Base-by-base conservation (phyloP, 2,113 vertebrate genomes). In the Melanerpes aurifrons region DNA sequence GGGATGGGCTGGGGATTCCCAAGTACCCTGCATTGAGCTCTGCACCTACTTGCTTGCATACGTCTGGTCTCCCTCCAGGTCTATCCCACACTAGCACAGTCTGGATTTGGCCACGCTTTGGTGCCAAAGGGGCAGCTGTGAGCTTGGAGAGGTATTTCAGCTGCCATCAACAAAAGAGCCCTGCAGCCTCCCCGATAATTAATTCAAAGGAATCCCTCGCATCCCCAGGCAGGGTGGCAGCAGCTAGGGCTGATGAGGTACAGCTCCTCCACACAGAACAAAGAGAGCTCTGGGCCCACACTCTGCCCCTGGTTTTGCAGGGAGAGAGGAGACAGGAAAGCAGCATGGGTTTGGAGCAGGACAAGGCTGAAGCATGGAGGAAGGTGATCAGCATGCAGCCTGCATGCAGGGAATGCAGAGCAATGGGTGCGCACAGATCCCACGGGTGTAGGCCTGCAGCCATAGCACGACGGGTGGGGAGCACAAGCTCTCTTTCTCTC, bases 231-330 rank as follows among this genome's bases (percentile, higher is more conserved):
- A 80, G 90, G 61, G 87, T 86, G 71, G 70, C 62, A 83, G 81
- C 90, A 93, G 87, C 57, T 11, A 28, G 83, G 94, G 84, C 90
- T 92, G 92, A 90, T 74, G 81, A 91, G 64, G 89, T 53, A 86
- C 64, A 2, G 78, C 92, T 75, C 58, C 73, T 89, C 83, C 0
- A 1, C 1, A 0, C 85, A 93, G 83, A 96, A 95, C 92, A 94
- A 96, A 94, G 95, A 35, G 50, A 87, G 87, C 92, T 90, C 17
- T 57, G 4, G 59, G 58, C 82, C 79, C 37, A 9, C 0, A 17
- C 59, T 72, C 74, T 94, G 67, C 31, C 86, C 80, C 54, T 77
- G 70, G 54, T 15, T 90, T 37, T 64, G 43, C 50, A 15, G 35
- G 43, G 16, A 82, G 43, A 84, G 43, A 64, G 29, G 43, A 87